Base-by-base conservation (phyloP, 2,113 vertebrate species). In the Globicephala melas region DNA sequence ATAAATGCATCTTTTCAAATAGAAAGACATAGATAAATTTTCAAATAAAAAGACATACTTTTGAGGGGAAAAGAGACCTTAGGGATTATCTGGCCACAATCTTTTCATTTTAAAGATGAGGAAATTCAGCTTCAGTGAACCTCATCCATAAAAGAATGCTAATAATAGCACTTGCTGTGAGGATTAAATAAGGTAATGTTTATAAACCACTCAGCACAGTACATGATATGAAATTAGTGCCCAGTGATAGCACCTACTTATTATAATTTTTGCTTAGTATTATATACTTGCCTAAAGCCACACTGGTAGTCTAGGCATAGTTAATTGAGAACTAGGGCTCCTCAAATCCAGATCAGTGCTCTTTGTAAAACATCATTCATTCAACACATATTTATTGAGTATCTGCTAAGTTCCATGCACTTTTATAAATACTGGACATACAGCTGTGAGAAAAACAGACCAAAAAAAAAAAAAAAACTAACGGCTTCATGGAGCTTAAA, bases 1-100 rank as follows among this genome's bases (percentile, higher is more conserved):
- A 95, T 76, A 95, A 97, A 84, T 92, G 38, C 63, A 85, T 85
- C 20, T 91, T 77, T 94, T 93, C 63, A 80, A 97, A 93, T 21
- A 80, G 89, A 93, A 89, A 76, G 65, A 81, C 62, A 89, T 60
- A 77, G 82, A 33, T 91, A 79, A 93, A 50, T 93, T 93, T 95
- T 79, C 71, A 90, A 95, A 83, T 71, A 84, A 89, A 62, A 80
- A 58, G 58, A 96, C 44, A 62, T 41, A 91, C 68, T 85, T 94
- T 47, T 90, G 47, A 90, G n/a, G 5, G 23, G 12, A 17, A 53
- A 76, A 50, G 90, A 95, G 5, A 91, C 25, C 18, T 82, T 89
- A 60, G 55, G 68, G 44, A 95, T 93, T 85, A 77, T 85, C 94
- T 95, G 63, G 47, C 50, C 33, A 3, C 18, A 65, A n/a, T 28